Percentiles rank a stretch among this genome's conserved stretches.
phyloP scores from a whole-genome alignment of 1,140 invertebrate genomes.

The Bombus cullumanus region DNA sequence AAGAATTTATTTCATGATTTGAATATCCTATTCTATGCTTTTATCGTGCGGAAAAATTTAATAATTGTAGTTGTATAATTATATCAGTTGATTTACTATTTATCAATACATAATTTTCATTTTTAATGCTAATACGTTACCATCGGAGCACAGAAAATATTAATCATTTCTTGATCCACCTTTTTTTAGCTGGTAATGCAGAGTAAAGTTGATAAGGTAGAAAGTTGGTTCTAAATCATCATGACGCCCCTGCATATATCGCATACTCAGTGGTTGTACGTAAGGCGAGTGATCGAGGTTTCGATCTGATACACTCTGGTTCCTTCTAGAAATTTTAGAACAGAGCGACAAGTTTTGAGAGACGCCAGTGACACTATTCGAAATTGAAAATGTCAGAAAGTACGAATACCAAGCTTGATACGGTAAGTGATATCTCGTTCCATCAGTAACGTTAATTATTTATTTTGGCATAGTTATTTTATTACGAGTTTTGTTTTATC shows the following conservation, averaged over 20 bases:
- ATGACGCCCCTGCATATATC: neutral
- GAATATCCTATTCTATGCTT: neutral
- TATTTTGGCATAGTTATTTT: constrained; percentile 1
- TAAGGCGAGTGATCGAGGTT: neutral
- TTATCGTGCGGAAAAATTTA: neutral
- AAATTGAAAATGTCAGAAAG: constrained; percentile 59
- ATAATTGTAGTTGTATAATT: neutral
- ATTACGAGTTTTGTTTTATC: neutral
- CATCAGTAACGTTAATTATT: neutral
- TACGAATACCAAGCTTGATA: neutral
- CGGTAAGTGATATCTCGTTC: constrained; percentile 31
- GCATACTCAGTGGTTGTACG: constrained; percentile 7
- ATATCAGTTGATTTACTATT: too few relatives aligned
- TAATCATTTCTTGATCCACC: too few relatives aligned
- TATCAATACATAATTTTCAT: too few relatives aligned
- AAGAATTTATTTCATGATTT: neutral
- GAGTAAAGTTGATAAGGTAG: constrained; percentile 4
- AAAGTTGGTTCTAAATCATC: neutral
- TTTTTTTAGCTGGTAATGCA: neutral
- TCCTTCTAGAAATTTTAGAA: constrained; percentile 55
- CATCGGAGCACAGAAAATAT: neutral
- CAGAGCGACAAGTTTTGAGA: constrained; percentile 28
- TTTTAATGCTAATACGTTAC: neutral
- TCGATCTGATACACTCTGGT: neutral
- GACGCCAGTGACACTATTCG: constrained; percentile 1